A percentile compares a stretch with the other conserved stretches of the same genome.
phyloP scores from a whole-genome alignment of 2,113 vertebrate genomes.

The Antigone vipio region DNA sequence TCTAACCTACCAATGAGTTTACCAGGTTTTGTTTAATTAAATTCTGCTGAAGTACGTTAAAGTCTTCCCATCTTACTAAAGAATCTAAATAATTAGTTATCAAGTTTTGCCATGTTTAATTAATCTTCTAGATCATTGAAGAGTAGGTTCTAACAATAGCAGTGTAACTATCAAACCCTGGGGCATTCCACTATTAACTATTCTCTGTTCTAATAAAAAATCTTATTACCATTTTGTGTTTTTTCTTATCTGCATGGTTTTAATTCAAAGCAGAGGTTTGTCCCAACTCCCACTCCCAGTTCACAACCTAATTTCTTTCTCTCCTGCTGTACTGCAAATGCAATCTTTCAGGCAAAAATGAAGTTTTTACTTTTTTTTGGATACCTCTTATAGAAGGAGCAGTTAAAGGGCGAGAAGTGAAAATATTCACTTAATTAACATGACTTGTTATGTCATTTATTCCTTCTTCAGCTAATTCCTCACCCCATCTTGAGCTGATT shows the following conservation, averaged over 20 bases:
- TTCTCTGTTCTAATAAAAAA: neutral
- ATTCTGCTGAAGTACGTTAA: neutral
- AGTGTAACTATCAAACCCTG: neutral
- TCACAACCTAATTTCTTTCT: neutral
- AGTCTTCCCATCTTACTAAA: neutral
- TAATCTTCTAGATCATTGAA: neutral
- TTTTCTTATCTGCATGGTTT: neutral
- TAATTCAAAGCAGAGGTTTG: neutral
- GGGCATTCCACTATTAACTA: neutral
- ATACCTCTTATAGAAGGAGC: neutral
- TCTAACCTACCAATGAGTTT: neutral
- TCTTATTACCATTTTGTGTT: neutral
- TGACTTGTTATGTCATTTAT: neutral
- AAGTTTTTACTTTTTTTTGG: neutral
- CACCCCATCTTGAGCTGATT: neutral
- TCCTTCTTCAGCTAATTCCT: neutral
- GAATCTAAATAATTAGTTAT: neutral
- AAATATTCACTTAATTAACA: neutral
- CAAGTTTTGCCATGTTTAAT: neutral
- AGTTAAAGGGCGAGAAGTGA: neutral
- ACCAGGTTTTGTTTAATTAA: neutral
- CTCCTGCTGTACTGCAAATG: neutral
- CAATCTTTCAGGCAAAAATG: neutral
- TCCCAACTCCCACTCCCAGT: neutral
- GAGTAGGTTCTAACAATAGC: neutral